Evolutionary conservation across 2,797 vertebrate genomes (phyloP).

Genomic region (Pseudochirops corinnae): DNA sequence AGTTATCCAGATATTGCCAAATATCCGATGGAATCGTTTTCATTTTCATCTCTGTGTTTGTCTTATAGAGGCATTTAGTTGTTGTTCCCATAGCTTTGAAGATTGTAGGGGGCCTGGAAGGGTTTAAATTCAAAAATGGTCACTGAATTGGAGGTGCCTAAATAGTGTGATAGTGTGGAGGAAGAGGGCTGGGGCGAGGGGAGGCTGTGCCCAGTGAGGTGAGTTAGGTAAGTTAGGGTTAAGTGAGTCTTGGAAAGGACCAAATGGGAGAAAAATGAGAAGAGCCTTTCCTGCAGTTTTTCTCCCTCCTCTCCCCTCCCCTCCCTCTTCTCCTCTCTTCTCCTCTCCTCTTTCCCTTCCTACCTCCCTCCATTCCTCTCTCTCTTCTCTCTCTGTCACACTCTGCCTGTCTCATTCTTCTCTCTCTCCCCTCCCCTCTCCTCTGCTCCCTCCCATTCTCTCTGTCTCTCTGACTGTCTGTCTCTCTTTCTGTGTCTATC

Average conservation of each 20-base stretch:
- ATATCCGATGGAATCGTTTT: not conserved
- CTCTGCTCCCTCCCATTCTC: no score
- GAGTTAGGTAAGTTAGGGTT: slow-evolving; percentile 26
- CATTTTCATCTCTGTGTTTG: not conserved
- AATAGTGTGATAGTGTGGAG: slow-evolving; percentile 4
- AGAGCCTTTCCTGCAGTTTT: not conserved
- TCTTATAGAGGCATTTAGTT: not conserved
- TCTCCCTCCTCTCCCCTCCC: not conserved
- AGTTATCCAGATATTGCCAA: not conserved
- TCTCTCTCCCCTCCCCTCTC: no score
- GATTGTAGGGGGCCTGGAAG: not conserved
- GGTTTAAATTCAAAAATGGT: slow-evolving; percentile 17
- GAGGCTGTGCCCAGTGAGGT: not conserved
- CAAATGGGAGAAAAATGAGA: no score
- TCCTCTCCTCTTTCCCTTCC: no score
- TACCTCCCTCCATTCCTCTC: no score
- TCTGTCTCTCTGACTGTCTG: no score
- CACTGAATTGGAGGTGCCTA: slow-evolving; percentile 32
- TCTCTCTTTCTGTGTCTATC: no score
- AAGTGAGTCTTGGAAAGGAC: not conserved
- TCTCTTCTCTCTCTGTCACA: no score
- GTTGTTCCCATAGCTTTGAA: not conserved
- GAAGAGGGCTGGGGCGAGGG: not conserved
- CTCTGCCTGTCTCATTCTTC: no score
- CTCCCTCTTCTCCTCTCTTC: no score